These are phyloP conservation scores for Coboldia fuscipes DNA, from an alignment of 1,140 invertebrate species.

Conservation along the genomic window DNA sequence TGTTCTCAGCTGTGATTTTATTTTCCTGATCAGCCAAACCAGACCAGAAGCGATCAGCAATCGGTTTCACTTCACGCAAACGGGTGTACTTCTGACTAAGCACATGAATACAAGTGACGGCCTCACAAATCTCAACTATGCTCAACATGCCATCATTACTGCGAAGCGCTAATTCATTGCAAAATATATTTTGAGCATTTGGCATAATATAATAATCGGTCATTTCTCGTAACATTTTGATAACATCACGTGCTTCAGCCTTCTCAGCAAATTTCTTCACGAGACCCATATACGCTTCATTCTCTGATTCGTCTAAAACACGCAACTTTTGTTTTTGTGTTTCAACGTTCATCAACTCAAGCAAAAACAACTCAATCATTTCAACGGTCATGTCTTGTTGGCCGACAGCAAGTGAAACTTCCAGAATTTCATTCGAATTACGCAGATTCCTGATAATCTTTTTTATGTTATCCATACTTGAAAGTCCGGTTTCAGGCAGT, in stretches of 20 bases:
- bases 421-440: too few species aligned
- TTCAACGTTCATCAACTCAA: conserved; percentile 1
- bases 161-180: conserved; percentile 34
- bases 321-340: background rate
- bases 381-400: background rate
- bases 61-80: too few species aligned
- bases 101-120: conserved; percentile 23
- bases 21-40: conserved; percentile 33
- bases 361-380: background rate
- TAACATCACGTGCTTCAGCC: too few species aligned
- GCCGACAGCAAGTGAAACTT: too few species aligned
- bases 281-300: too few species aligned
- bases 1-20: conserved; percentile 32
- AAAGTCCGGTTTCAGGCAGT: too few species aligned
- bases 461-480: too few species aligned
- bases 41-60: conserved; percentile 47
- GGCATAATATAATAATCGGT: too few species aligned
- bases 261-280: too few species aligned
- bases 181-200: too few species aligned
- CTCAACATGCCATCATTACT: conserved; percentile 33
- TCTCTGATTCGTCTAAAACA: background rate
- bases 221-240: too few species aligned
- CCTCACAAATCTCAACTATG: conserved; percentile 35
- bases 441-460: too few species aligned
- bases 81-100: conserved; percentile 16